These are phyloP conservation scores for Psophia crepitans DNA, from an alignment of 2,113 vertebrate species.

Conservation along the genomic window DNA sequence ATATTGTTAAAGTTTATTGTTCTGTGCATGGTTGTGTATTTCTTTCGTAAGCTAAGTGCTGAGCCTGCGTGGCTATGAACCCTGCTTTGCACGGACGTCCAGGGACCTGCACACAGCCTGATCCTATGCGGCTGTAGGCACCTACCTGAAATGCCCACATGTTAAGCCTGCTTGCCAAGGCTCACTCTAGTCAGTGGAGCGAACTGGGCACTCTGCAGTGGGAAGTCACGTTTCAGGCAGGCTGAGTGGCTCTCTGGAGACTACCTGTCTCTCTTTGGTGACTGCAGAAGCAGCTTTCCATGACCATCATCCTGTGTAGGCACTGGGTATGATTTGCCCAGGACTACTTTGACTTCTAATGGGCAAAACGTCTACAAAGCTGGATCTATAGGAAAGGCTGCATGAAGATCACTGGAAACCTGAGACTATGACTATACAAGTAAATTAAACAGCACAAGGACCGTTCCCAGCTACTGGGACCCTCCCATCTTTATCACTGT, in stretches of 20 bases:
- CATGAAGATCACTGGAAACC: not conserved
- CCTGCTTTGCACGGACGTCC: not conserved
- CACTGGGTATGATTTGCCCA: not conserved
- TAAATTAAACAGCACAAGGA: not conserved
- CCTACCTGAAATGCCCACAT: not conserved
- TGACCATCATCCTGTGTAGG: not conserved
- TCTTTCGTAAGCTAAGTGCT: not conserved
- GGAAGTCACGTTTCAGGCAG: not conserved
- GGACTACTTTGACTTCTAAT: not conserved
- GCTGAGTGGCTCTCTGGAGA: not conserved
- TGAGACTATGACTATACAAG: not conserved
- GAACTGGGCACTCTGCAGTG: not conserved
- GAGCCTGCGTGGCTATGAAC: not conserved
- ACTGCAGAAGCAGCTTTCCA: not conserved
- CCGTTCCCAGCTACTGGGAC: not conserved
- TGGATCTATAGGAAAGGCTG: not conserved
- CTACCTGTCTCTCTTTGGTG: not conserved
- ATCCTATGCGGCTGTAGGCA: not conserved
- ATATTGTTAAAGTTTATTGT: not conserved
- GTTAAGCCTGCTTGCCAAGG: not conserved
- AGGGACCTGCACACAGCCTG: not conserved
- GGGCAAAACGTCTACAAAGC: not conserved
- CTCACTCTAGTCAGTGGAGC: not conserved
- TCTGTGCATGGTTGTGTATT: not conserved
- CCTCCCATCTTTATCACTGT: fast-evolving